Conservation (phyloP, 2,113 vertebrate genomes). For the Engystomops pustulosus region DNA sequence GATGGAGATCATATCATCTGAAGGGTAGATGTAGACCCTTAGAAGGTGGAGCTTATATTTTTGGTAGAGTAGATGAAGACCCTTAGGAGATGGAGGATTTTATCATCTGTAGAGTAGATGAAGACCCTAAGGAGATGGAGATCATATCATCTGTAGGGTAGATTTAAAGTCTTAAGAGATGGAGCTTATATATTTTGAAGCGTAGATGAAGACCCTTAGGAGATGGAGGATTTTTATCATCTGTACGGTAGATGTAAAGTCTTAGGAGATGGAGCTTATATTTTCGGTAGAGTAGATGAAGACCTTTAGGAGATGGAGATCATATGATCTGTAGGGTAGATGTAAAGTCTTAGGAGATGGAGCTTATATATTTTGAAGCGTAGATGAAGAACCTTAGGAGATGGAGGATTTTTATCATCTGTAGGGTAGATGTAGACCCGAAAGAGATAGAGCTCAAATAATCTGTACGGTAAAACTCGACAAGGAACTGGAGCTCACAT, state of each 20-base stretch:
- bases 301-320: too few relatives aligned
- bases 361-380: not conserved
- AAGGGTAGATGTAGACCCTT: not conserved
- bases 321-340: not conserved
- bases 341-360: not conserved
- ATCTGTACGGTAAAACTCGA: not conserved
- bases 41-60: not conserved
- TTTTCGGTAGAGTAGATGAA: not conserved
- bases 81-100: not conserved
- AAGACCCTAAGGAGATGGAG: not conserved
- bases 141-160: not conserved
- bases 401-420: not conserved
- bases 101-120: not conserved
- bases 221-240: not conserved
- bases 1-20: not conserved
- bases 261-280: not conserved
- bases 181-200: not conserved
- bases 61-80: not conserved
- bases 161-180: not conserved
- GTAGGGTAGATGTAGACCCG: not conserved
- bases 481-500: not conserved
- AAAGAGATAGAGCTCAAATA: not conserved
- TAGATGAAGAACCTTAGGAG: not conserved
- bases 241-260: not conserved
- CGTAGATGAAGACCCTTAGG: not conserved